Conservation (phyloP, 2,888 invertebrate genomes). For the Chrysopilus asiliformis region DNA sequence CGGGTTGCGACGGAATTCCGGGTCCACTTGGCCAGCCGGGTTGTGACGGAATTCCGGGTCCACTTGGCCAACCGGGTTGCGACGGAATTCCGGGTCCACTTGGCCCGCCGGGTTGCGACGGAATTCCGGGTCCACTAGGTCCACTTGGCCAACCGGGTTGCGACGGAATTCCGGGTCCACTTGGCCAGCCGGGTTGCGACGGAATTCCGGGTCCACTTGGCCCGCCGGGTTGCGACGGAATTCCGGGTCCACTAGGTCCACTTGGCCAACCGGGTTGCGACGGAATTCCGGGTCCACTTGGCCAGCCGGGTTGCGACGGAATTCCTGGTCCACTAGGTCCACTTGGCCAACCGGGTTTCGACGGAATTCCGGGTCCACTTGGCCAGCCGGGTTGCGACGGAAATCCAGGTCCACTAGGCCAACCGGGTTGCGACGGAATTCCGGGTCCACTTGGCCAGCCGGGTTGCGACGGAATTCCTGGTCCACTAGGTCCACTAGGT, state of each 20-base stretch:
- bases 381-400: background rate
- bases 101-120: background rate
- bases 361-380: background rate
- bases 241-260: background rate
- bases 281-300: background rate
- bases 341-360: background rate
- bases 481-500: background rate
- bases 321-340: background rate
- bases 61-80: background rate
- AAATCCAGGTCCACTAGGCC: background rate
- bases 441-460: background rate
- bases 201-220: background rate
- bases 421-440: background rate
- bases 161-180: background rate
- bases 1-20: too few relatives aligned
- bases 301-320: background rate
- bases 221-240: background rate
- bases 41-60: background rate
- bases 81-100: background rate
- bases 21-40: background rate
- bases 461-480: background rate
- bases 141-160: background rate
- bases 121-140: background rate
- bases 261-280: background rate
- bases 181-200: background rate